Base-by-base conservation (phyloP, 1,140 invertebrate genomes). In the Drosophila paulistorum region DNA sequence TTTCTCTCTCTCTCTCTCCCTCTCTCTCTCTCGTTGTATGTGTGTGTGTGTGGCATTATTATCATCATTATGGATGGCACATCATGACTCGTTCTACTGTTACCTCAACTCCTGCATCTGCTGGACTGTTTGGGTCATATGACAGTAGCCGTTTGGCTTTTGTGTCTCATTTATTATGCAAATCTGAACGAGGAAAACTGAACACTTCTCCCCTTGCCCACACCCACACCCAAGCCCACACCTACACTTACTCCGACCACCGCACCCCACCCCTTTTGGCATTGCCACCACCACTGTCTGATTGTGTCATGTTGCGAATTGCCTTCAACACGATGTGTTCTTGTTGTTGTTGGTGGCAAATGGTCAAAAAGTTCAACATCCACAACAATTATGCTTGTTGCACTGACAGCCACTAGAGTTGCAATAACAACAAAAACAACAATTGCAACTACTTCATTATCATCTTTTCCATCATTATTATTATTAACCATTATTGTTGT, bases 91-190 rank as follows among this genome's bases (percentile, higher is more conserved):
- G 68, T 37, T 78, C 67, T 48, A n/a, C 60, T 20, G 11, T 26
- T 37, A 11, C 48, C 39, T 39, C 51, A 37, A 11, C 45, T 35
- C 41, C 61, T 23, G 13, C 26, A 6, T 14, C 17, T 45, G 35
- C 11, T 23, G 9, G 9, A 33, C 60, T 77, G 77, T 39, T 17
- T 59, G 74, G 58, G 72, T 83, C 77, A 74, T 87, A 72, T 79
- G 83, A 86, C 83, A 87, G 83, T 77, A 86, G 79, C 82, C 83
- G 83, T 73, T 82, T 82, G 72, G 76, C 79, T 86, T 85, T 87
- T 86, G 83, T 77, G 80, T 86, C 83, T 86, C 83, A 86, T 86
- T 86, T 86, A 86, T 86, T 86, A 86, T 86, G 83, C 83, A 86
- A 86, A 82, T 86, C 83, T 67, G 63, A 77, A 59, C 70, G 67